Evolutionary conservation across 2,888 invertebrate genomes (phyloP).

Genomic region (Gymnocheta viridis): DNA sequence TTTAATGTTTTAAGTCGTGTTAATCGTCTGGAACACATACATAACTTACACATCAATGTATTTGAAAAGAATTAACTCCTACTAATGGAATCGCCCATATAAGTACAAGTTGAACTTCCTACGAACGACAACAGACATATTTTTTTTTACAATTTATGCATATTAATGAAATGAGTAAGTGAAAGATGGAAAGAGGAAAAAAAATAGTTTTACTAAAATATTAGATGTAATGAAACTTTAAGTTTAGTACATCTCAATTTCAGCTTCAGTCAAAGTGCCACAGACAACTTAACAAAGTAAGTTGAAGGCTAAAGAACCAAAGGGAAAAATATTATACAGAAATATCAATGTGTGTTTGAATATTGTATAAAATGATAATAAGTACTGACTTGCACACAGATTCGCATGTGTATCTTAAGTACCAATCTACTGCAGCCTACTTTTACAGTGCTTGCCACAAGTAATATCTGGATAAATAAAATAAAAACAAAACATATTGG

Average conservation of each 20-base stretch:
- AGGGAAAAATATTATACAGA: neutral
- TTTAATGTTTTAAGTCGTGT: too few species aligned
- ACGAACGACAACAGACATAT: neutral
- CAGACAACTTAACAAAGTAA: slow-evolving; percentile 51
- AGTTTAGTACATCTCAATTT: slow-evolving; percentile 58
- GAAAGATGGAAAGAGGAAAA: neutral
- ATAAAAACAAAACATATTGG: neutral
- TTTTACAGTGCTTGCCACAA: neutral
- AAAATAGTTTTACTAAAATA: neutral
- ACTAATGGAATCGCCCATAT: slow-evolving; percentile 2
- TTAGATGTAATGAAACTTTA: slow-evolving; percentile 17
- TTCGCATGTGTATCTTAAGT: neutral
- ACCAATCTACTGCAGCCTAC: neutral
- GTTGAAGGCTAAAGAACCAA: slow-evolving; percentile 56
- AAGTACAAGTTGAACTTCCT: neutral
- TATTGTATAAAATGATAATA: slow-evolving; percentile 37
- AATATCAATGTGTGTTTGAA: slow-evolving; percentile 8
- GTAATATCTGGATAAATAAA: neutral
- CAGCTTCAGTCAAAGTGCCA: slow-evolving; percentile 22
- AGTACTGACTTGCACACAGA: neutral
- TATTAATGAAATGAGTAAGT: slow-evolving; percentile 24
- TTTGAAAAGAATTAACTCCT: too few species aligned
- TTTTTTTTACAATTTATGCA: slow-evolving; percentile 21
- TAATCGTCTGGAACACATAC: too few species aligned
- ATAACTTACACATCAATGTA: too few species aligned